These are phyloP conservation scores for Colostygia pectinataria DNA, from an alignment of 2,888 invertebrate species.

Conservation along the genomic window DNA sequence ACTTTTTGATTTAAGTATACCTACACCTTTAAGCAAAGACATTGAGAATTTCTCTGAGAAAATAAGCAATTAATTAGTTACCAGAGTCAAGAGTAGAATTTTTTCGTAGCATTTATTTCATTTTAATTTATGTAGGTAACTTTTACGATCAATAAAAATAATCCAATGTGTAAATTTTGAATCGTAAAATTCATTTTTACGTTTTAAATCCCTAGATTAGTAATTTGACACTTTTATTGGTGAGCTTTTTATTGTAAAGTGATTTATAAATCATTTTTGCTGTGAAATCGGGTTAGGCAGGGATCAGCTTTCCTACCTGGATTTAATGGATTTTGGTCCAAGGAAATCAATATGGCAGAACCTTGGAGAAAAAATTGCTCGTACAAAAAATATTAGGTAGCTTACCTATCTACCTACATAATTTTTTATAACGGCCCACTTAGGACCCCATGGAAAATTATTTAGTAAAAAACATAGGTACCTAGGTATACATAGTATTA, in stretches of 20 bases:
- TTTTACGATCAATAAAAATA: slow-evolving; percentile 29
- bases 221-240: slow-evolving; percentile 32
- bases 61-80: background rate
- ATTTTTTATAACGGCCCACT: too few relatives aligned
- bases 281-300: slow-evolving; percentile 5
- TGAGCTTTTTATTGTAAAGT: slow-evolving; percentile 3
- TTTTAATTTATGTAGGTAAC: slow-evolving; percentile 18
- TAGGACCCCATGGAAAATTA: too few relatives aligned
- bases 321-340: slow-evolving; percentile 8
- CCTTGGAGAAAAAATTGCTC: background rate
- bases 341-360: background rate
- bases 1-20: too few relatives aligned
- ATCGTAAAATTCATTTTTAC: slow-evolving; percentile 24
- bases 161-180: slow-evolving; percentile 27
- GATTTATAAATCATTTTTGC: slow-evolving; percentile 21
- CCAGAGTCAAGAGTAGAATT: background rate
- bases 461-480: too few relatives aligned
- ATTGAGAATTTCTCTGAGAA: too few relatives aligned
- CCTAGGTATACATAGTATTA: too few relatives aligned
- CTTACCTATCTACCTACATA: too few relatives aligned
- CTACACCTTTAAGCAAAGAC: too few relatives aligned
- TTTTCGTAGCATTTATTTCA: slow-evolving; percentile 6
- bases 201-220: slow-evolving; percentile 24
- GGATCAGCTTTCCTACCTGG: slow-evolving; percentile 9
- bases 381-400: too few relatives aligned